Conservation (phyloP, 2,113 vertebrate genomes). For the Cettia cetti region DNA sequence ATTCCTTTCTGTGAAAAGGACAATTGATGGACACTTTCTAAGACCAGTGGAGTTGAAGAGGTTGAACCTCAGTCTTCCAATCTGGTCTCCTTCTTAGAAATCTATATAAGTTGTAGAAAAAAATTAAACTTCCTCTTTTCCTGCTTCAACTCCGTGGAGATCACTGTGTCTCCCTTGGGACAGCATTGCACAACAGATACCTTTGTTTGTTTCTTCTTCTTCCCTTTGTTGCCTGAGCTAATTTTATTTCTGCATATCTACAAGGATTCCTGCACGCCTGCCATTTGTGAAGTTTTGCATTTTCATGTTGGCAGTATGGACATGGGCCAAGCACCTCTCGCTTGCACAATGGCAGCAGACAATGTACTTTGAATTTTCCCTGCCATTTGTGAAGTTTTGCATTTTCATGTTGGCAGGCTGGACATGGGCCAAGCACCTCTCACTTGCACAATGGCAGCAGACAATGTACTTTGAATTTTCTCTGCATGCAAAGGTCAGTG, state of each 20-base stretch:
- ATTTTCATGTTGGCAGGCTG: neutral
- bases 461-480: constrained; percentile 12
- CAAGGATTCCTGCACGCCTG: neutral
- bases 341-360: neutral
- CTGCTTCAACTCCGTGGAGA: too few species aligned
- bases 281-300: neutral
- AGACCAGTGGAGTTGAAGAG: too few species aligned
- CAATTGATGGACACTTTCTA: too few species aligned
- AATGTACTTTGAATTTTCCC: constrained; percentile 8
- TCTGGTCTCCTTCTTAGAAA: too few species aligned
- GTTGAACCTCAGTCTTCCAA: too few species aligned
- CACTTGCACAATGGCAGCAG: neutral
- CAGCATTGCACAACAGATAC: too few species aligned
- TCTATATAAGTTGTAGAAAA: too few species aligned
- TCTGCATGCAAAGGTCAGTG: neutral
- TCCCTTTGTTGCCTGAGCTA: neutral
- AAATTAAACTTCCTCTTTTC: too few species aligned
- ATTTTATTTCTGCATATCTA: neutral
- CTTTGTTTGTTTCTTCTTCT: neutral
- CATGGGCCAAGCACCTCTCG: neutral
- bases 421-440: neutral
- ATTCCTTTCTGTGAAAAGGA: too few species aligned
- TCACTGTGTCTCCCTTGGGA: too few species aligned
- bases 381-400: neutral
- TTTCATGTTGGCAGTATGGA: neutral